Evolutionary conservation across 1,140 invertebrate genomes (phyloP).

Genomic region (Orius insidiosus): DNA sequence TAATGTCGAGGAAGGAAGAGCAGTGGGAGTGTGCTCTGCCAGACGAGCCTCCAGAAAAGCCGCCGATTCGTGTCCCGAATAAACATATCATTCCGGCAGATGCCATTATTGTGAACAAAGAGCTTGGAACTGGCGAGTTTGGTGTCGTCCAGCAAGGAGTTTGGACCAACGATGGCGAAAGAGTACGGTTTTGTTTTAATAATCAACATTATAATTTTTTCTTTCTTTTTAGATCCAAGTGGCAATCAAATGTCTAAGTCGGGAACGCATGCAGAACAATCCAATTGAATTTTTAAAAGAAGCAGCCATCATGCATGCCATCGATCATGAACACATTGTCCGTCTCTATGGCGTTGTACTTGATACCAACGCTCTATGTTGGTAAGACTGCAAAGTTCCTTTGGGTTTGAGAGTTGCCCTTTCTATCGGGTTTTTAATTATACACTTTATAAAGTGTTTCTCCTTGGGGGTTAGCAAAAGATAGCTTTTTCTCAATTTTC

Average conservation of each 20-base stretch:
- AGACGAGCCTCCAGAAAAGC: constrained; percentile 27
- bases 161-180: constrained; percentile 88
- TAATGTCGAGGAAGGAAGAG: constrained; percentile 27
- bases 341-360: constrained; percentile 92
- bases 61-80: constrained; percentile 44
- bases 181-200: constrained; percentile 34
- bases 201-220: not conserved
- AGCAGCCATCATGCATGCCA: constrained; percentile 93
- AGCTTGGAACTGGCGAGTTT: constrained; percentile 90
- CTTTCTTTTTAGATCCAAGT: constrained; percentile 72
- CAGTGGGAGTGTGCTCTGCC: constrained; percentile 22
- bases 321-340: constrained; percentile 93
- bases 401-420: no score
- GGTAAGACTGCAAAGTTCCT: constrained; percentile 31
- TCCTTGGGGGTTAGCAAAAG: not conserved
- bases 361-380: constrained; percentile 90
- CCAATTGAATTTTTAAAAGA: constrained; percentile 94
- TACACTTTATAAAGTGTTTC: not conserved
- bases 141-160: constrained; percentile 94
- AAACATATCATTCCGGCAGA: constrained; percentile 93
- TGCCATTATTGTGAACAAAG: constrained; percentile 84
- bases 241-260: constrained; percentile 88
- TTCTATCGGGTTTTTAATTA: constrained; percentile 2
- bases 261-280: constrained; percentile 87
- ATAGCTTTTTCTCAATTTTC: not conserved